These are phyloP conservation scores for Mustelus asterias DNA, from an alignment of 2,113 vertebrate genomes.

Conservation along the genomic window DNA sequence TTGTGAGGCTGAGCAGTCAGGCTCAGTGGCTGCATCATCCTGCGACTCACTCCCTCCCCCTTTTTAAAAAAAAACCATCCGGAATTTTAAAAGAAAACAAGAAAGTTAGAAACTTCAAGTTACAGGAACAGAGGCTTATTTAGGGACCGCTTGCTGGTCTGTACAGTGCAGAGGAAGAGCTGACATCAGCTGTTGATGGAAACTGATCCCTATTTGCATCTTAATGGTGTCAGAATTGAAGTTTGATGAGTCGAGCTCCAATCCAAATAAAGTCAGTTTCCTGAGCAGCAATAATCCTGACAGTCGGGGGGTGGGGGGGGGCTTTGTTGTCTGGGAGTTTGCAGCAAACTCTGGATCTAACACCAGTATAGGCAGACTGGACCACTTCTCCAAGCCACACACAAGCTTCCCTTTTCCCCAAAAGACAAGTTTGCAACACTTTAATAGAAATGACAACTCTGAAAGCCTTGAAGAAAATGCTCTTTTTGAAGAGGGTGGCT, in stretches of 20 bases:
- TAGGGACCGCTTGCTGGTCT: background rate
- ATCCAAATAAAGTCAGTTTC: background rate
- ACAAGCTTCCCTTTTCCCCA: background rate
- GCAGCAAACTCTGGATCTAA: background rate
- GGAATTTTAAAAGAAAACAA: background rate
- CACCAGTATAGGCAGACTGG: background rate
- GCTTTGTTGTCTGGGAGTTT: background rate
- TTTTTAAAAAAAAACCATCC: background rate
- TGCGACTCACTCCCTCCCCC: background rate
- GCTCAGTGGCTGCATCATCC: background rate
- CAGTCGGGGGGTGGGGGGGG: too few species aligned
- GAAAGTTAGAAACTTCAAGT: background rate
- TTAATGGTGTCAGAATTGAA: background rate
- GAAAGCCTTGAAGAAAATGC: background rate
- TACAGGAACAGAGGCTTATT: background rate
- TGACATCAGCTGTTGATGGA: slow-evolving; percentile 26
- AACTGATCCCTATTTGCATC: background rate
- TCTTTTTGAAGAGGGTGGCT: too few species aligned
- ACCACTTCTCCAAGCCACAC: background rate
- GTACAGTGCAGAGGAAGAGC: background rate
- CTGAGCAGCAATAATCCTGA: background rate
- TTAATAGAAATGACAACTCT: background rate
- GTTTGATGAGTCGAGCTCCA: background rate
- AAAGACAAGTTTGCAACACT: background rate
- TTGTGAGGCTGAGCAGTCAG: background rate